These are phyloP conservation scores for Pocillopora damicornis DNA, from an alignment of 64 coral and sea anemone genomes.

Conservation along the genomic window DNA sequence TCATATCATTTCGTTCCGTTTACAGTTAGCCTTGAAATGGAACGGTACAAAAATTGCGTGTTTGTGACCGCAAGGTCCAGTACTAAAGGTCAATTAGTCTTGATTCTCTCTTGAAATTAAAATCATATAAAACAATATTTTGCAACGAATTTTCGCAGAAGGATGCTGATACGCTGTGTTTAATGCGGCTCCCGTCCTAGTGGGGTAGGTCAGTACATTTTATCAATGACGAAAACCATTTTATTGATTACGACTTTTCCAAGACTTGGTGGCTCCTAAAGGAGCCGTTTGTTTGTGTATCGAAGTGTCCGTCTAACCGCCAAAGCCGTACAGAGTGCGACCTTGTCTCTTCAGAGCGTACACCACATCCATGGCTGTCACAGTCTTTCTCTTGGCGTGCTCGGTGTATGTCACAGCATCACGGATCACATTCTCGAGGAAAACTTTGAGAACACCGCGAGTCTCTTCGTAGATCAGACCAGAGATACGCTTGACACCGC, in stretches of 20 bases:
- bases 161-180: no score
- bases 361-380: constrained; percentile 57
- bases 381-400: constrained; percentile 58
- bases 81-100: no score
- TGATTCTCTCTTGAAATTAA: no score
- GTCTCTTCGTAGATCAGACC: constrained; percentile 82
- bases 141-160: no score
- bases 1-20: no score
- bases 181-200: no score
- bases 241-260: constrained; percentile 9
- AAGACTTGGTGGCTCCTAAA: constrained; percentile 1
- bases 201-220: no score
- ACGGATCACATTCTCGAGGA: constrained; percentile 57
- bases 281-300: background rate
- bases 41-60: no score
- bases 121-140: no score
- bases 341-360: constrained; percentile 58
- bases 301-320: background rate
- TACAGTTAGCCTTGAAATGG: no score
- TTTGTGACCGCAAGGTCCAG: no score
- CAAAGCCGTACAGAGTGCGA: constrained; percentile 48
- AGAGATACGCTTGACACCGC: constrained; percentile 85
- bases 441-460: constrained; percentile 47
- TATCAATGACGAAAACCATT: background rate
- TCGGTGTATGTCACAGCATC: constrained; percentile 59